Percentiles rank a stretch among this genome's conserved stretches.
These are phyloP conservation scores for Pagetopsis macropterus DNA, from an alignment of 2,797 vertebrate species.

Conservation along the genomic window DNA sequence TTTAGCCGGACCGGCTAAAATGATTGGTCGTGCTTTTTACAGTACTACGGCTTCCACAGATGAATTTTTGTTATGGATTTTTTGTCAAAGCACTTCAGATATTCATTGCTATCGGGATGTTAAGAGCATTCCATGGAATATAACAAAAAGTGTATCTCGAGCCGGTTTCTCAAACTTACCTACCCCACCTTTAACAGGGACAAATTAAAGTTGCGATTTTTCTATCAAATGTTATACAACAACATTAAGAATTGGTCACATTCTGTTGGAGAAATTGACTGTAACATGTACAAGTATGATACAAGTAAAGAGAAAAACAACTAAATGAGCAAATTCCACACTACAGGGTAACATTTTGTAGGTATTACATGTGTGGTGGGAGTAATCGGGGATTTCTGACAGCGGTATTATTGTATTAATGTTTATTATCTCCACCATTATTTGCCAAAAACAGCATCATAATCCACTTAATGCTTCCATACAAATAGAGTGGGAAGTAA, in stretches of 20 bases:
- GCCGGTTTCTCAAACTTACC: no score
- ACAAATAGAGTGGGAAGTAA: constrained; percentile 26
- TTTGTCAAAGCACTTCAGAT: no score
- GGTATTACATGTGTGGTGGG: constrained; percentile 28
- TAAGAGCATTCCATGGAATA: no score
- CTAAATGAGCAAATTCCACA: neutral
- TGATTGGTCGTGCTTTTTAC: no score
- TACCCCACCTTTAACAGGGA: neutral
- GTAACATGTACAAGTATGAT: neutral
- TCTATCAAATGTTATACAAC: neutral
- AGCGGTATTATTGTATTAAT: constrained; percentile 40
- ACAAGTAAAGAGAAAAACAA: neutral
- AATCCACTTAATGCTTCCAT: constrained; percentile 30
- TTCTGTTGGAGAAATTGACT: neutral
- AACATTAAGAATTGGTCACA: neutral
- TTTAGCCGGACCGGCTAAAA: no score
- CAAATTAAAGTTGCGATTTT: neutral
- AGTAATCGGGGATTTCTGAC: constrained; percentile 9
- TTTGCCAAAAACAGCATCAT: constrained; percentile 42
- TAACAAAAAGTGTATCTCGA: no score
- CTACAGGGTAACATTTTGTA: neutral
- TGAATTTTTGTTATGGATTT: no score
- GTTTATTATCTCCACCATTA: constrained; percentile 19
- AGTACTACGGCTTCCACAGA: no score
- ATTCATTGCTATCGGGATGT: no score